Base-by-base conservation (phyloP, 2,888 invertebrate species). In the Bombylius discolor region DNA sequence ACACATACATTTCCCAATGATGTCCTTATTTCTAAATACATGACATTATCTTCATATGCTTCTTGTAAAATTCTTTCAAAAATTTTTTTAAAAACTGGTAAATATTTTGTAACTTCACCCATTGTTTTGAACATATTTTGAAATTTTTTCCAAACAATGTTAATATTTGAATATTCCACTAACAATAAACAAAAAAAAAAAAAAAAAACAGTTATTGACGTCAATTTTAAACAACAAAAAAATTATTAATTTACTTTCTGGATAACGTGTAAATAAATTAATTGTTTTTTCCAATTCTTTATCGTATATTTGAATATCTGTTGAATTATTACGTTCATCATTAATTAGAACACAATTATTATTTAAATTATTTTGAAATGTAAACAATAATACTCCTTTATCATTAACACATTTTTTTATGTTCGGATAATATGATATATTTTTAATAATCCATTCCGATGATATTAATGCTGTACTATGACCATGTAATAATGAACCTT, bases 21-120 rank as follows among this genome's bases (percentile, higher is more conserved):
- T 9, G 66, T 59, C 49, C 84, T 73, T 7, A 84, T 60, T 66
- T 85, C 84, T 0, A 80, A 67, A 60, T 83, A 84, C 67, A 80
- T 74, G 0, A 84, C 73, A 60, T 83, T 82, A 63, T 85, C 84
- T 1, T 77, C 72, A 59, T 78, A 76, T 44, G 81, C 66, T 64
- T 83, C 81, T 52, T 77, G 67, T 5, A 84, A 70, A 46, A 78
- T 69, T 59, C 76, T 76, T 63, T 78, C 76, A 58, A 79, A 76
- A 63, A 79, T 79, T 13, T 77, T 76, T 55, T 78, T 76, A 64
- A 77, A 81, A 1, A 79, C 77, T 1, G 81, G 80, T 57, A 73
- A 69, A 56, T 79, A 81, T 13, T 68, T 69, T 5, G 81, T 62
- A 48, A 80, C 65, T 52, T 78, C 78, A 1, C 65, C 67, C 1